phyloP scores from a whole-genome alignment of 2,797 vertebrate genomes.

The Leptodactylus fallax region DNA sequence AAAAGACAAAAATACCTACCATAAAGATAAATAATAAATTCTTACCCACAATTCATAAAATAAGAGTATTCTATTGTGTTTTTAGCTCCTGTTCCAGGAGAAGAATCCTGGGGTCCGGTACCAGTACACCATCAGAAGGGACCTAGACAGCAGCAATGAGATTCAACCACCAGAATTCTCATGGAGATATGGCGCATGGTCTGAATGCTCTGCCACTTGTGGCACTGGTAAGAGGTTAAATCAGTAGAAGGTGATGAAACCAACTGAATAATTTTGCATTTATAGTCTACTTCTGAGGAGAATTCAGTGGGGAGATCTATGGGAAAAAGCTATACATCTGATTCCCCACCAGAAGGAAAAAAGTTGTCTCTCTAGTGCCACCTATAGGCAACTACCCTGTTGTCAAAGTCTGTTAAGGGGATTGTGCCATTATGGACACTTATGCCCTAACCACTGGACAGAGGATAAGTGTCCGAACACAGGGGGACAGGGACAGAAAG shows the following conservation, averaged over 20 bases:
- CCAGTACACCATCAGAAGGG: conserved; percentile 89
- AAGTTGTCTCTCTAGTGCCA: not conserved
- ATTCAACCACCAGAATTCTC: conserved; percentile 76
- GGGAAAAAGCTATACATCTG: no score
- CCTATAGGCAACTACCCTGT: no score
- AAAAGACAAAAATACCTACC: not conserved
- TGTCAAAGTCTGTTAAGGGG: no score
- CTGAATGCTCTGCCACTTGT: conserved; percentile 88
- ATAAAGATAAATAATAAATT: not conserved
- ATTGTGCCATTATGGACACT: no score
- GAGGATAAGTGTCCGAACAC: no score
- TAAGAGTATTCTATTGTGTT: conserved; percentile 2
- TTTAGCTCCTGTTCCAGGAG: conserved; percentile 94
- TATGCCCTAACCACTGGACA: no score
- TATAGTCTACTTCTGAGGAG: no score
- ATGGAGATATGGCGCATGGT: conserved; percentile 91
- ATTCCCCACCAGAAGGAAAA: not conserved
- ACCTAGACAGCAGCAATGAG: conserved; percentile 67
- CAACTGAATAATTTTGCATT: not conserved
- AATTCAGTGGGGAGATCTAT: no score
- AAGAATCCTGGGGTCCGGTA: conserved; percentile 92
- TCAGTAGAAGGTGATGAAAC: not conserved
- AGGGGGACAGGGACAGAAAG: no score
- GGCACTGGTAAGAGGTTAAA: conserved; percentile 81
- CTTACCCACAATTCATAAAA: not conserved